phyloP scores from a whole-genome alignment of 2,113 vertebrate genomes.

The Mirza zaza region DNA sequence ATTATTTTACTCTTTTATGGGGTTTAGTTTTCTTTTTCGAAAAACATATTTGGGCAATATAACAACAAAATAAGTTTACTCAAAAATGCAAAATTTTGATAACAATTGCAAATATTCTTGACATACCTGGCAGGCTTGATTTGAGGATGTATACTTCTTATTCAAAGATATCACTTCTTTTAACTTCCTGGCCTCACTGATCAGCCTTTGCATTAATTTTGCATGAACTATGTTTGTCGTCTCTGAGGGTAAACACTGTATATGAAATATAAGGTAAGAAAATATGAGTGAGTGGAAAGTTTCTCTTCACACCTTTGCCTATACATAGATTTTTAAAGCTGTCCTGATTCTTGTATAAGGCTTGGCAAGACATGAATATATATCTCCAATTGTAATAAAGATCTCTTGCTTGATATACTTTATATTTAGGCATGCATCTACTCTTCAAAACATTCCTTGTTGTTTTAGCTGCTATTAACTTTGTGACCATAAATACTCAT shows the following conservation, averaged over 20 bases:
- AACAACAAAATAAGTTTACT: background rate
- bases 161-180: background rate
- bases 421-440: background rate
- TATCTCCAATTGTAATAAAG: background rate
- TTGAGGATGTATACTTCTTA: background rate
- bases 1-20: background rate
- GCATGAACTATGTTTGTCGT: background rate
- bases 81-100: background rate
- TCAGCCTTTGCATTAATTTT: background rate
- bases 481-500: background rate
- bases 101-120: constrained; percentile 10
- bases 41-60: background rate
- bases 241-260: background rate
- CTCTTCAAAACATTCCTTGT: constrained; percentile 4
- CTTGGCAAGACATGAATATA: background rate
- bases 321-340: background rate
- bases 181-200: background rate
- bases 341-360: background rate
- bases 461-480: background rate
- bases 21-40: background rate
- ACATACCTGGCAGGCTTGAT: background rate
- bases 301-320: background rate
- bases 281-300: background rate
- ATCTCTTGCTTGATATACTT: background rate
- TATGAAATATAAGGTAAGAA: background rate